These are phyloP conservation scores for Ianthella basta DNA, from an alignment of 37 sponge, comb jelly and placozoan genomes.

Conservation along the genomic window DNA sequence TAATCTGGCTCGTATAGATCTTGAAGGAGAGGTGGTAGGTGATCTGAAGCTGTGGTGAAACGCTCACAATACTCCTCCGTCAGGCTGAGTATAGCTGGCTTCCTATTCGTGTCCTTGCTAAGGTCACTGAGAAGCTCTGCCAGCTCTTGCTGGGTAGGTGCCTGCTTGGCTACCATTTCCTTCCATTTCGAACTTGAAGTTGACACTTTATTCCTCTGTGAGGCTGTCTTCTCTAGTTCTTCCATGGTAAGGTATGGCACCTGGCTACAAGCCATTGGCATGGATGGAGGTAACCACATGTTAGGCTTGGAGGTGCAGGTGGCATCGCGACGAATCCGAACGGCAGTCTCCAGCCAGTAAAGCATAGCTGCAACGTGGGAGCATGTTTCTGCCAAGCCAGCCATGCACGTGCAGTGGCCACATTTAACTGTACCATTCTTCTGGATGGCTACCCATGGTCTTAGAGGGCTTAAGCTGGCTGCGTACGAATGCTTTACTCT, in stretches of 20 bases:
- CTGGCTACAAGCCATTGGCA: not conserved
- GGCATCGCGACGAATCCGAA: not conserved
- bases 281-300: conserved; percentile 6
- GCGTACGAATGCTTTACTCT: conserved; percentile 48
- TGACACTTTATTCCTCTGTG: not conserved
- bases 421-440: conserved; percentile 7
- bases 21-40: conserved; percentile 22
- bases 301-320: not conserved
- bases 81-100: conserved; percentile 31
- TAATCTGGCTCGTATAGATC: conserved; percentile 16
- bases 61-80: not conserved
- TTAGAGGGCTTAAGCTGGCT: conserved; percentile 25
- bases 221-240: not conserved
- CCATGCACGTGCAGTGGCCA: conserved; percentile 50
- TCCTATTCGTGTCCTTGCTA: conserved; percentile 6
- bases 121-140: not conserved
- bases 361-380: conserved; percentile 9
- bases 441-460: conserved; percentile 11
- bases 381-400: conserved; percentile 29
- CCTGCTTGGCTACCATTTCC: not conserved
- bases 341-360: conserved; percentile 5
- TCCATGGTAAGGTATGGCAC: conserved; percentile 1
- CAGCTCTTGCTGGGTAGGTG: not conserved
- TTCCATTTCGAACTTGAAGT: not conserved
- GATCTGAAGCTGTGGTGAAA: not conserved